phyloP scores from a whole-genome alignment of 2,888 invertebrate species.

The Phasia obesa region DNA sequence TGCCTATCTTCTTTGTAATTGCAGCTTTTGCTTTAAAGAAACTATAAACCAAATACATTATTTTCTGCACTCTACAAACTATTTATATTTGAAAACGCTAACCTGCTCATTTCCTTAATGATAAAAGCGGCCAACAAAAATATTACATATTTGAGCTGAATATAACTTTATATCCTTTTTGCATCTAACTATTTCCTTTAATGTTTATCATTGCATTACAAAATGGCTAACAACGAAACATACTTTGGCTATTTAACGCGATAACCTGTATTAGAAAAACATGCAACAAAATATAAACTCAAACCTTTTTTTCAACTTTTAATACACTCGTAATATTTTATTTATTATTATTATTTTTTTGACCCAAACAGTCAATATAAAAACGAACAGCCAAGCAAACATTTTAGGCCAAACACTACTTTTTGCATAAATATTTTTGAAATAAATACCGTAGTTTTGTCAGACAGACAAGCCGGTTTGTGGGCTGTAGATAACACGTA shows the following conservation, averaged over 20 bases:
- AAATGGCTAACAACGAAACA: slow-evolving; percentile 27
- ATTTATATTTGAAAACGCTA: slow-evolving; percentile 7
- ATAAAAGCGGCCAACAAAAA: slow-evolving; percentile 32
- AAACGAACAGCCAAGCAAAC: slow-evolving; percentile 18
- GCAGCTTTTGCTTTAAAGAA: no score
- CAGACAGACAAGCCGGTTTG: slow-evolving; percentile 36
- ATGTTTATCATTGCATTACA: slow-evolving; percentile 60
- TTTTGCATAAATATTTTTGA: slow-evolving; percentile 59
- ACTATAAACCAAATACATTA: no score
- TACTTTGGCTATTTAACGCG: background rate
- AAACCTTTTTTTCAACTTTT: slow-evolving; percentile 33
- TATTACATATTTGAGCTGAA: slow-evolving; percentile 38
- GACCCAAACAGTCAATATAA: slow-evolving; percentile 53
- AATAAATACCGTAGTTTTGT: slow-evolving; percentile 54
- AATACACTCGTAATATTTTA: slow-evolving; percentile 53
- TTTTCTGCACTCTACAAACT: background rate
- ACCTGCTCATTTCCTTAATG: slow-evolving; percentile 46
- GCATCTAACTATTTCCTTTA: slow-evolving; percentile 59
- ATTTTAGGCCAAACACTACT: slow-evolving; percentile 63
- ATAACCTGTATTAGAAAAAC: background rate
- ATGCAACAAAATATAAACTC: background rate
- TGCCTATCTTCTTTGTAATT: no score
- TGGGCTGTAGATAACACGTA: background rate
- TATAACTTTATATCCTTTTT: slow-evolving; percentile 58
- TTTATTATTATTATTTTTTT: slow-evolving; percentile 38